These are phyloP conservation scores for Tenebrio molitor DNA, from an alignment of 1,140 invertebrate species.

Conservation along the genomic window DNA sequence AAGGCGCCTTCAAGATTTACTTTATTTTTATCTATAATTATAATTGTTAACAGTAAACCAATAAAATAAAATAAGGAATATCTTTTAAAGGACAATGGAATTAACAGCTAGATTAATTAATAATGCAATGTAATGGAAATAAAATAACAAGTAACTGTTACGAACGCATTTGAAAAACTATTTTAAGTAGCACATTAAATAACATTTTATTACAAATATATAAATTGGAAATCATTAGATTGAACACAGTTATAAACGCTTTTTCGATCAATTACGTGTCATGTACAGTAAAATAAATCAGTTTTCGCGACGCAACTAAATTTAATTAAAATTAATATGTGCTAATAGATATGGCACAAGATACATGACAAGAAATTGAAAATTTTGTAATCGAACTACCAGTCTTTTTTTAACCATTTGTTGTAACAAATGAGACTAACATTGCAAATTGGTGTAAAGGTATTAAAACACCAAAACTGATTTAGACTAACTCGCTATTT, in stretches of 20 bases:
- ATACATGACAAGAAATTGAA: conserved; percentile 38
- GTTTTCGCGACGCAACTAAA: conserved; percentile 23
- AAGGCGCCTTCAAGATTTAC: conserved; percentile 46
- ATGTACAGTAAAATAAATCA: conserved; percentile 39
- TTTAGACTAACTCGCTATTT: conserved; percentile 44
- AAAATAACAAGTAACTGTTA: conserved; percentile 50
- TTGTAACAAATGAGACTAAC: conserved; percentile 50
- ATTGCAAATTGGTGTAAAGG: conserved; percentile 58
- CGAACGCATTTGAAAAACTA: conserved; percentile 43
- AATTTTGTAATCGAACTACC: conserved; percentile 49
- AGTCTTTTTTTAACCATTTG: conserved; percentile 52
- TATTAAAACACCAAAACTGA: conserved; percentile 58
- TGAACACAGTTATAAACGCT: conserved; percentile 32
- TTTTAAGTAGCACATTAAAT: conserved; percentile 56
- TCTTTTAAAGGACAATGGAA: conserved; percentile 53
- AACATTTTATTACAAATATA: conserved; percentile 51
- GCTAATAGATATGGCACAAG: conserved; percentile 37
- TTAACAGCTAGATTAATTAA: conserved; percentile 58
- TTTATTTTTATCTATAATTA: conserved; percentile 57
- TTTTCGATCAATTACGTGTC: conserved; percentile 35
- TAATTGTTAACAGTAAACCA: conserved; percentile 59
- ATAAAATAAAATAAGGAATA: conserved; percentile 55
- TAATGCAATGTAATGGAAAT: conserved; percentile 47
- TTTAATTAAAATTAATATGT: conserved; percentile 38
- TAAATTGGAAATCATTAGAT: conserved; percentile 38